phyloP scores from a whole-genome alignment of 2,797 vertebrate species.

The Danionella dracula region DNA sequence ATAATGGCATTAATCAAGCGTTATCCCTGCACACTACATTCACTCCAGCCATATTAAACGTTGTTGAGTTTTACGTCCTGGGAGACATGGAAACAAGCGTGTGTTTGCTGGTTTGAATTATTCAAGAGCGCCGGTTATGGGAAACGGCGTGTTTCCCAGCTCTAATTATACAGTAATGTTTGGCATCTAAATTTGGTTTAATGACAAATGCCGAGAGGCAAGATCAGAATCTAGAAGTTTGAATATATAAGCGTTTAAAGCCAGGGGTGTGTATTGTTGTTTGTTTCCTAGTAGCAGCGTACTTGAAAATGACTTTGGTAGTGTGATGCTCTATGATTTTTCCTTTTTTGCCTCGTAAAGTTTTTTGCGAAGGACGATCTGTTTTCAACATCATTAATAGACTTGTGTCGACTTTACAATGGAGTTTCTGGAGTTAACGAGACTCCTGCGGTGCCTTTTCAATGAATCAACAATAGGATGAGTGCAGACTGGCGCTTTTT shows the following conservation, averaged over 20 bases:
- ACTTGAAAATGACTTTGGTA: constrained; percentile 10
- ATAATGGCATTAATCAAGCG: constrained; percentile 25
- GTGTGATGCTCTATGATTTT: background rate
- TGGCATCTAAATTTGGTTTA: background rate
- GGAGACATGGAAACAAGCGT: background rate
- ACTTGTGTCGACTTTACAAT: background rate
- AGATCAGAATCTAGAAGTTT: constrained; percentile 18
- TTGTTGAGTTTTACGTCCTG: constrained; percentile 8
- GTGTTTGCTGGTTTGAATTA: constrained; percentile 16
- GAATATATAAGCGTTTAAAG: constrained; percentile 14
- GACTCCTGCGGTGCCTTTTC: background rate
- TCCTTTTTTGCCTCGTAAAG: background rate
- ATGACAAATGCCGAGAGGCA: constrained; percentile 3
- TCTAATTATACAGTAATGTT: constrained; percentile 2
- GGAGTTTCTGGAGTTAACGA: background rate
- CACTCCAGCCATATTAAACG: constrained; percentile 14
- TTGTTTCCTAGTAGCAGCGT: background rate
- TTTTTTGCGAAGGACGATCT: background rate
- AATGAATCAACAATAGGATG: background rate
- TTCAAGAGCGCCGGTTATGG: constrained; percentile 6
- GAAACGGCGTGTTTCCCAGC: background rate
- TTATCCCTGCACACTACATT: background rate
- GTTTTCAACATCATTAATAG: background rate
- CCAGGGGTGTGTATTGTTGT: background rate
- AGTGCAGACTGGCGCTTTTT: background rate